A percentile compares a stretch with the other conserved stretches of the same genome.
Evolutionary conservation across 2,797 vertebrate species (phyloP).

Genomic region (Coregonus suidteri): DNA sequence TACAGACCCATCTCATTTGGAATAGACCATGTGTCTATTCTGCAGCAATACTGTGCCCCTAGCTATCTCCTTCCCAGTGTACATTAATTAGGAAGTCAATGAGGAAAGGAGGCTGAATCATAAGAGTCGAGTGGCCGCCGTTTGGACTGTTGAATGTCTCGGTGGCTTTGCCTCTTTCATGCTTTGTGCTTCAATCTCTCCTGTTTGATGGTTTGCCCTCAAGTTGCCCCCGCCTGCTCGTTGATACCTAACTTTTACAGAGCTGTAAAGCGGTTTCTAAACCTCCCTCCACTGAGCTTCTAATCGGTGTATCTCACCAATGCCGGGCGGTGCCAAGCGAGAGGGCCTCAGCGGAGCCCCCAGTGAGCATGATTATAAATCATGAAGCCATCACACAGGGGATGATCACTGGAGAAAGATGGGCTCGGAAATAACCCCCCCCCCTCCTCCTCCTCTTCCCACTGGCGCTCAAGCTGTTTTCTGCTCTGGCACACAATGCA

Average conservation of each 20-base stretch:
- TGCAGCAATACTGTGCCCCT: conserved; percentile 21
- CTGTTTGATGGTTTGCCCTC: conserved; percentile 16
- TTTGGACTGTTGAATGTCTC: conserved; percentile 6
- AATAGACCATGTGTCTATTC: conserved; percentile 40
- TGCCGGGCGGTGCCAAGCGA: conserved; percentile 2
- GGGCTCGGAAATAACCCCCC: conserved; percentile 1
- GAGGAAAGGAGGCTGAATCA: conserved; percentile 49
- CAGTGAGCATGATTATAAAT: conserved; percentile 49
- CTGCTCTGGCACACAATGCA: conserved; percentile 37
- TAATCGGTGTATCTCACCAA: conserved; percentile 46
- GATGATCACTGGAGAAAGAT: conserved; percentile 39
- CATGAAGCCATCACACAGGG: conserved; percentile 49
- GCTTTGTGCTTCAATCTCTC: conserved; percentile 22
- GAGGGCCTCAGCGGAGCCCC: conserved; percentile 16
- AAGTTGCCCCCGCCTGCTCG: conserved; percentile 24
- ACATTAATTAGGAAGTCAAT: conserved; percentile 47
- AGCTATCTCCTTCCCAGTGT: conserved; percentile 33
- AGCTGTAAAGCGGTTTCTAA: neutral
- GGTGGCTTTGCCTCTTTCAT: conserved; percentile 13
- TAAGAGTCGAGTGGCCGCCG: conserved; percentile 21
- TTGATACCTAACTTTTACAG: conserved; percentile 31
- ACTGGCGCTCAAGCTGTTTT: conserved; percentile 27
- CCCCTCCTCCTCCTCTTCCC: conserved; percentile 19
- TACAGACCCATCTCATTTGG: conserved; percentile 31
- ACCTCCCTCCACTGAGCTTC: conserved; percentile 31